These are phyloP conservation scores for Psix sp. DNA, from an alignment of 1,140 invertebrate species.

Conservation along the genomic window DNA sequence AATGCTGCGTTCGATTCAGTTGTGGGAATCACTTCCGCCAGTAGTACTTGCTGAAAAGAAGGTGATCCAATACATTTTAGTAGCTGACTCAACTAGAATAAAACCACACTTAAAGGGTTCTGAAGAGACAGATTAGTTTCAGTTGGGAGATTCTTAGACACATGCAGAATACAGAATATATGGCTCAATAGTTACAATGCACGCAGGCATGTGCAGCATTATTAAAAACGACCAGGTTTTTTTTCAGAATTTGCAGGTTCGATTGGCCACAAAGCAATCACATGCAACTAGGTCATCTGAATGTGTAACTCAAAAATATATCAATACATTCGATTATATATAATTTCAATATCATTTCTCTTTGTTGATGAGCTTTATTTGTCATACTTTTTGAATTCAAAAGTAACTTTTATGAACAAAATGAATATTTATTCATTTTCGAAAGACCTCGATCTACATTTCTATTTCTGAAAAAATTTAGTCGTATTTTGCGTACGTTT, in stretches of 20 bases:
- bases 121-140: not conserved
- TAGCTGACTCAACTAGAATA: slow-evolving; percentile 4
- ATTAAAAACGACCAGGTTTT: slow-evolving; percentile 8
- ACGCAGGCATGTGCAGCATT: slow-evolving; percentile 8
- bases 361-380: slow-evolving; percentile 31
- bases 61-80: slow-evolving; percentile 54
- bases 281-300: slow-evolving; percentile 64
- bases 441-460: too few species aligned
- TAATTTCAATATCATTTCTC: slow-evolving; percentile 49
- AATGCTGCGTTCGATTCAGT: slow-evolving; percentile 60
- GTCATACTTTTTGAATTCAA: slow-evolving; percentile 14
- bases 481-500: too few species aligned
- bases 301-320: slow-evolving; percentile 50
- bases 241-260: slow-evolving; percentile 44
- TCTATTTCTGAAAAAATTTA: too few species aligned
- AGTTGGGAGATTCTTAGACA: slow-evolving; percentile 7
- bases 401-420: slow-evolving; percentile 39
- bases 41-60: slow-evolving; percentile 73
- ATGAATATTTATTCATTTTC: too few species aligned
- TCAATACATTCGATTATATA: slow-evolving; percentile 44
- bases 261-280: slow-evolving; percentile 50
- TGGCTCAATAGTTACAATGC: not conserved
- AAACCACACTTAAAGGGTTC: not conserved
- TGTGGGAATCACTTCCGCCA: slow-evolving; percentile 69
- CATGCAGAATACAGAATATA: not conserved